These are phyloP conservation scores for Drosophila teissieri DNA, from an alignment of 1,140 invertebrate genomes.

Conservation along the genomic window DNA sequence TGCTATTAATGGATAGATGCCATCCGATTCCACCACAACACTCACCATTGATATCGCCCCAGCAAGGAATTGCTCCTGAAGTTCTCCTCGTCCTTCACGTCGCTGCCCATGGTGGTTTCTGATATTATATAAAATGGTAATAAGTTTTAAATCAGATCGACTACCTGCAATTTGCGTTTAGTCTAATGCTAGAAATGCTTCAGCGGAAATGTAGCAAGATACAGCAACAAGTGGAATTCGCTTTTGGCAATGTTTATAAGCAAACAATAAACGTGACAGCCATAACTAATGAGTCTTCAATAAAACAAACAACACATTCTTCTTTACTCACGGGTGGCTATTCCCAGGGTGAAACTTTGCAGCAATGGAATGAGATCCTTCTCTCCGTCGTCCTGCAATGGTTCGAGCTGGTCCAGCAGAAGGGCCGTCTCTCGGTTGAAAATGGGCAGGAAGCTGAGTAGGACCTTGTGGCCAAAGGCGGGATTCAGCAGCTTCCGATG, in stretches of 20 bases:
- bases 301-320: too few relatives aligned
- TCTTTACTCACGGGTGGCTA: constrained; percentile 68
- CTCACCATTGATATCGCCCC: constrained; percentile 70
- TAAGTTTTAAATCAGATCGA: too few relatives aligned
- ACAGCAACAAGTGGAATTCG: too few relatives aligned
- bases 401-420: constrained; percentile 47
- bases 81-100: constrained; percentile 46
- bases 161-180: too few relatives aligned
- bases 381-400: constrained; percentile 33
- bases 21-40: background rate
- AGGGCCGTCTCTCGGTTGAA: constrained; percentile 63
- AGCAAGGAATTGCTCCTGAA: constrained; percentile 51
- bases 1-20: constrained; percentile 61
- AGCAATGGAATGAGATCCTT: constrained; percentile 59
- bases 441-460: constrained; percentile 70
- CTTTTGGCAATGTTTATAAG: too few relatives aligned
- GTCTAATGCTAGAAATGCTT: too few relatives aligned
- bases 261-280: too few relatives aligned
- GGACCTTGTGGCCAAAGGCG: constrained; percentile 72
- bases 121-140: too few relatives aligned
- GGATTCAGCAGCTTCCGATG: constrained; percentile 75
- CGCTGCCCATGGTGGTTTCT: constrained; percentile 80
- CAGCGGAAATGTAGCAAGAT: too few relatives aligned
- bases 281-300: too few relatives aligned
- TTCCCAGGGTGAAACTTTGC: constrained; percentile 62